Percentiles rank a stretch among this genome's conserved stretches.
phyloP scores from a whole-genome alignment of 2,888 invertebrate genomes.

The Athrips mouffetella region DNA sequence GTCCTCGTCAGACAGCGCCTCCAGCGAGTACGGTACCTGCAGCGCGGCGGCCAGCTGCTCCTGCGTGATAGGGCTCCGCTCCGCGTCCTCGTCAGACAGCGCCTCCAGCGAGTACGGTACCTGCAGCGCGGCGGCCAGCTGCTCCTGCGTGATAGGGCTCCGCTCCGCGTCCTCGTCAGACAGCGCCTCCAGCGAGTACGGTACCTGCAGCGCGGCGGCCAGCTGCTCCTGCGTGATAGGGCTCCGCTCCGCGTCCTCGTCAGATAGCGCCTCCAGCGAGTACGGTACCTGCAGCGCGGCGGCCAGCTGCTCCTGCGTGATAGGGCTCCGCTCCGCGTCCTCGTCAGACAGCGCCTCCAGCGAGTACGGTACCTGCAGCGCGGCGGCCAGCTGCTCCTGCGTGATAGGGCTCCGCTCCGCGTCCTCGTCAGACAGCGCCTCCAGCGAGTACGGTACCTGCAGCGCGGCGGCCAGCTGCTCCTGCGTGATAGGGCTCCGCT shows the following conservation, averaged over 20 bases:
- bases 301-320: constrained; percentile 86
- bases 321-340: too few relatives aligned
- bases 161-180: constrained; percentile 71
- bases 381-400: constrained; percentile 85
- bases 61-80: too few relatives aligned
- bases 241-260: too few relatives aligned
- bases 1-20: constrained; percentile 68
- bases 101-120: constrained; percentile 76
- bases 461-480: constrained; percentile 87
- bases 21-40: constrained; percentile 78
- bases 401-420: too few relatives aligned
- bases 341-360: constrained; percentile 70
- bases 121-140: constrained; percentile 85
- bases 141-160: too few relatives aligned
- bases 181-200: constrained; percentile 69
- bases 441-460: constrained; percentile 78
- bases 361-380: constrained; percentile 81
- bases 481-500: too few relatives aligned
- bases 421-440: constrained; percentile 68
- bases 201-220: constrained; percentile 84
- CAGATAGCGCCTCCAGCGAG: constrained; percentile 69
- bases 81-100: constrained; percentile 67
- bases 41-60: constrained; percentile 87
- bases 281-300: constrained; percentile 83
- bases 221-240: constrained; percentile 86